phyloP scores from a whole-genome alignment of 2,113 vertebrate genomes.

The Platichthys flesus region DNA sequence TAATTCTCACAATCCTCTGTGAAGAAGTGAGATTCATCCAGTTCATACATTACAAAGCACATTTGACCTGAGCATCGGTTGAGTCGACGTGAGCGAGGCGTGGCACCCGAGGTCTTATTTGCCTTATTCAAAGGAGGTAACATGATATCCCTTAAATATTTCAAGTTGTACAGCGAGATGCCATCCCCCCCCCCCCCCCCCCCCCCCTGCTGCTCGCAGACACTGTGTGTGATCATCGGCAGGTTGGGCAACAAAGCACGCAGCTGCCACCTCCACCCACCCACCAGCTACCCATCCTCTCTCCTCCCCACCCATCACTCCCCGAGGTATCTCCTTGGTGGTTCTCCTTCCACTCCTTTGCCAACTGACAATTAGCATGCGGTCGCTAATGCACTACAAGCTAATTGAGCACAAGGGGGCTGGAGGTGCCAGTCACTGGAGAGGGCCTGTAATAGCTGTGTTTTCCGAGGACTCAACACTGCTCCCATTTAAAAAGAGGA shows the following conservation, averaged over 20 bases:
- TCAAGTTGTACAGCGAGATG: slow-evolving; percentile 54
- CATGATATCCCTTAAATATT: slow-evolving; percentile 75
- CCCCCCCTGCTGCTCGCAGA: slow-evolving; percentile 48
- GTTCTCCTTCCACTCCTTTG: slow-evolving; percentile 69
- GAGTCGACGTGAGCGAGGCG: neutral
- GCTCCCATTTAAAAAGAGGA: slow-evolving; percentile 42
- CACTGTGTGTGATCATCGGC: slow-evolving; percentile 49
- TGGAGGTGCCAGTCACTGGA: slow-evolving; percentile 75
- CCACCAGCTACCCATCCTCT: neutral
- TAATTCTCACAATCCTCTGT: neutral
- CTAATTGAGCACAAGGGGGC: slow-evolving; percentile 79
- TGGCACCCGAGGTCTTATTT: slow-evolving; percentile 37
- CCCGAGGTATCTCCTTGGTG: slow-evolving; percentile 70
- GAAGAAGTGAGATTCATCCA: neutral
- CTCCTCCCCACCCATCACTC: slow-evolving; percentile 27
- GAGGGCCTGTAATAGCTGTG: slow-evolving; percentile 31
- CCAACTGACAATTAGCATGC: slow-evolving; percentile 79
- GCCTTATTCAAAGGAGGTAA: slow-evolving; percentile 63
- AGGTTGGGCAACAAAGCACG: slow-evolving; percentile 62
- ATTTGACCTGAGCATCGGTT: slow-evolving; percentile 2
- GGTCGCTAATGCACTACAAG: slow-evolving; percentile 71
- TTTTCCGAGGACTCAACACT: slow-evolving; percentile 12
- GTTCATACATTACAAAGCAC: slow-evolving; percentile 1
- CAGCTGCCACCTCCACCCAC: neutral
- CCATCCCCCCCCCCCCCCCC: too few species aligned